Conservation (phyloP, 2,113 vertebrate genomes). For the Eulemur macaco region DNA sequence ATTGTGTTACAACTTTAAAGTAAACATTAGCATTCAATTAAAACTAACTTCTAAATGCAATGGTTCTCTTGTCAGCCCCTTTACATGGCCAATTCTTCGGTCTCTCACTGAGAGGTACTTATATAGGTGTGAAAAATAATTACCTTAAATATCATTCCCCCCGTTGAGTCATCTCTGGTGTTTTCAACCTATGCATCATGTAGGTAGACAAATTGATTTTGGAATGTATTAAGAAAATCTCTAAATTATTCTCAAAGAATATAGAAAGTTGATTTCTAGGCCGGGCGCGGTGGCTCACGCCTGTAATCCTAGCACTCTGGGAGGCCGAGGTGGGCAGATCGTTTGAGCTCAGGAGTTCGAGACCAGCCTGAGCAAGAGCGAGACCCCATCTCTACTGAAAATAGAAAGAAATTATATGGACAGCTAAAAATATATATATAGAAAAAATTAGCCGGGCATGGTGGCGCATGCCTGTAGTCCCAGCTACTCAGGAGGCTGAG, state of each 20-base stretch:
- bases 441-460: too few species aligned
- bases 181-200: background rate
- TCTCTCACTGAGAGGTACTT: background rate
- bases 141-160: background rate
- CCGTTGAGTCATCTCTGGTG: background rate
- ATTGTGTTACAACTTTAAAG: background rate
- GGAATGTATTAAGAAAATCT: background rate
- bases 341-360: too few species aligned
- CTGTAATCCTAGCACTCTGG: too few species aligned
- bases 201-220: background rate
- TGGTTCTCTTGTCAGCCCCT: background rate
- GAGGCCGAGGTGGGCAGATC: too few species aligned
- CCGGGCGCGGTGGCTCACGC: too few species aligned
- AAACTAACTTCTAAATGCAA: conserved; percentile 41
- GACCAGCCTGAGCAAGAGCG: too few species aligned
- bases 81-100: background rate
- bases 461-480: too few species aligned
- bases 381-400: too few species aligned
- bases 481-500: too few species aligned
- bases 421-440: too few species aligned
- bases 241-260: background rate
- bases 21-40: conserved; percentile 51
- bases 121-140: background rate
- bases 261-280: background rate
- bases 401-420: too few species aligned